Conservation (phyloP, 2,113 vertebrate genomes). For the Rana temporaria region DNA sequence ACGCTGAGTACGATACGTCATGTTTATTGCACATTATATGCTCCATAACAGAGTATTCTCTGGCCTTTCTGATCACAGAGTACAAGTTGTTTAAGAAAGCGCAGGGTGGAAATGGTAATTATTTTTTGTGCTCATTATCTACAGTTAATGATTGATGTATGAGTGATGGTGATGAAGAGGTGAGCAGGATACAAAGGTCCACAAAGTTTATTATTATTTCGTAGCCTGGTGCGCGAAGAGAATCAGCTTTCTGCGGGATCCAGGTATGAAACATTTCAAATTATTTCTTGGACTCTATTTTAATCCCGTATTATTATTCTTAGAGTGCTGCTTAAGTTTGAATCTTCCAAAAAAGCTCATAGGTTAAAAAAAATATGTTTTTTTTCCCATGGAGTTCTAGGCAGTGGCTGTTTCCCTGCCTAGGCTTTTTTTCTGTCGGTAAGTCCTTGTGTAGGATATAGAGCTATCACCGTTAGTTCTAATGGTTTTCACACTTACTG, state of each 20-base stretch:
- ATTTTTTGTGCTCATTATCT: conserved; percentile 25
- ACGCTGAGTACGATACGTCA: background rate
- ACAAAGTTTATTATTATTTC: background rate
- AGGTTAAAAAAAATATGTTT: background rate
- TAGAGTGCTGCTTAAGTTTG: background rate
- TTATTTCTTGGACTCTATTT: background rate
- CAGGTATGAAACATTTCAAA: conserved; percentile 8
- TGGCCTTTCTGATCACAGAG: background rate
- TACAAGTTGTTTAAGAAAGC: background rate
- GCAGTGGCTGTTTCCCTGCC: no score
- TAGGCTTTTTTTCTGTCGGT: no score
- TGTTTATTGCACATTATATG: background rate
- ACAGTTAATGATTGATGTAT: conserved; percentile 45
- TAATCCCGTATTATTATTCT: background rate
- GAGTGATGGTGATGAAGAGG: conserved; percentile 26
- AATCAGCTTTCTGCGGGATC: background rate
- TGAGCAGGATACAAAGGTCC: conserved; percentile 53
- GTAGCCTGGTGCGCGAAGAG: background rate
- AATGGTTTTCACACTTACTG: no score
- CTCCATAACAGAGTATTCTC: background rate
- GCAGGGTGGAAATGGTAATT: conserved; percentile 23
- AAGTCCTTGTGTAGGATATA: no score
- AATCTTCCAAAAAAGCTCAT: background rate
- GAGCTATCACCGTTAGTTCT: no score
- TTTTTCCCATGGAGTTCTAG: no score